phyloP scores from a whole-genome alignment of 2,888 invertebrate species.

The Drosophila incognita region DNA sequence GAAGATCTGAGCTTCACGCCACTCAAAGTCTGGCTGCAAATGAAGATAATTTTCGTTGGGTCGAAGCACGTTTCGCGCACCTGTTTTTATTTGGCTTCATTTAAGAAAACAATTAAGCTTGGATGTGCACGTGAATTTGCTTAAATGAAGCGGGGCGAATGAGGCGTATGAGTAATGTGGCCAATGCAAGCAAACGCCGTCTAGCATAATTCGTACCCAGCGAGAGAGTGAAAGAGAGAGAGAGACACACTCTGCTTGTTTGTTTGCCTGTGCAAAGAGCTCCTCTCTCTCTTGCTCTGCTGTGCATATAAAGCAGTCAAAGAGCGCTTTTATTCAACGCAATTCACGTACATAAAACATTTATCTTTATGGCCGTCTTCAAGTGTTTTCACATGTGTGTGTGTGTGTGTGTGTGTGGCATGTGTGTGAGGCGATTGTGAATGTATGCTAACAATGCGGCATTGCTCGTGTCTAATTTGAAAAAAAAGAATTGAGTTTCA shows the following conservation, averaged over 20 bases:
- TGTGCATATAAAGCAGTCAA: slow-evolving; percentile 70
- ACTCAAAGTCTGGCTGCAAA: slow-evolving; percentile 33
- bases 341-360: slow-evolving; percentile 82
- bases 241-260: slow-evolving; percentile 3
- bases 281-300: neutral
- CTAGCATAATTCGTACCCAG: slow-evolving; percentile 37
- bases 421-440: slow-evolving; percentile 1
- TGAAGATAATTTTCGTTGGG: slow-evolving; percentile 37
- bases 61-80: slow-evolving; percentile 46
- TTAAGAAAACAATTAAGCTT: slow-evolving; percentile 67
- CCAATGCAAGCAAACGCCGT: slow-evolving; percentile 32
- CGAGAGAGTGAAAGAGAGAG: neutral
- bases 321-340: slow-evolving; percentile 79
- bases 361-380: slow-evolving; percentile 79
- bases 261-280: slow-evolving; percentile 20
- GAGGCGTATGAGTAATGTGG: slow-evolving; percentile 69
- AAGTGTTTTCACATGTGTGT: slow-evolving; percentile 56
- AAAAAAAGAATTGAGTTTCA: slow-evolving; percentile 48
- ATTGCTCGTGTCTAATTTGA: slow-evolving; percentile 68
- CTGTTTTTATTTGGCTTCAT: slow-evolving; percentile 50
- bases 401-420: slow-evolving; percentile 17
- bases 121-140: slow-evolving; percentile 71
- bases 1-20: slow-evolving; percentile 13
- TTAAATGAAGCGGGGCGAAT: slow-evolving; percentile 52
- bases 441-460: slow-evolving; percentile 52